Conservation (phyloP, 2,888 invertebrate genomes). For the Trypoxylon attenuatum region DNA sequence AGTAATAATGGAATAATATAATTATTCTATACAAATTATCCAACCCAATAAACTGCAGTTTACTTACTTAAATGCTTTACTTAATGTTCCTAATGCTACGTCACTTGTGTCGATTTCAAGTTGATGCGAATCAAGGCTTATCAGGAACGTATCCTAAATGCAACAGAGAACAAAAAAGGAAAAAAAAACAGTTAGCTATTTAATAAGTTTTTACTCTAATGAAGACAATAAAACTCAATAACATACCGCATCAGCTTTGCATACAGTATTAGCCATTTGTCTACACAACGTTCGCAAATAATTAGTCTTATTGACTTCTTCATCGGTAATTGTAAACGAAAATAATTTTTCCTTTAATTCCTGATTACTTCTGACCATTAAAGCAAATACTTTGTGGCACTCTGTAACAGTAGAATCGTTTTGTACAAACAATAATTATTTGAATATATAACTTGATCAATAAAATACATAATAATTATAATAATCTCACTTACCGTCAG, state of each 20-base stretch:
- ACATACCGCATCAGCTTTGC: constrained; percentile 93
- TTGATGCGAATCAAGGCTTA: constrained; percentile 86
- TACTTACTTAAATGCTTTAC: constrained; percentile 89
- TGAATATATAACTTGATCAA: background rate
- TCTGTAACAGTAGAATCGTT: constrained; percentile 77
- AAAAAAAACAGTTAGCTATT: background rate
- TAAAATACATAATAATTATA: background rate
- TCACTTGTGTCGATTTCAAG: constrained; percentile 93
- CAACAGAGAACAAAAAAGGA: too few species aligned
- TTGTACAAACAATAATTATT: background rate
- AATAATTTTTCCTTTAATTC: constrained; percentile 91
- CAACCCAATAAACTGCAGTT: background rate
- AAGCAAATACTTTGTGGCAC: constrained; percentile 92
- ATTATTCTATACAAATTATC: constrained; percentile 3
- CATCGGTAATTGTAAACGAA: constrained; percentile 90
- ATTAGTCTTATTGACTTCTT: constrained; percentile 86
- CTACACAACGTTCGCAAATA: constrained; percentile 90
- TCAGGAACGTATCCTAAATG: constrained; percentile 86
- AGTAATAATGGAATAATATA: too few species aligned
- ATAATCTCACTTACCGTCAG: constrained; percentile 79
- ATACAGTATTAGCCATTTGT: constrained; percentile 94
- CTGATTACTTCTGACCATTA: constrained; percentile 90
- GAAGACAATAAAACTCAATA: constrained; percentile 8
- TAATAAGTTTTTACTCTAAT: background rate
- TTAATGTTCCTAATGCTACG: constrained; percentile 88